Percentiles rank a stretch among this genome's conserved stretches.
These are phyloP conservation scores for Sinella curviseta DNA, from an alignment of 1,140 invertebrate species.

Conservation along the genomic window DNA sequence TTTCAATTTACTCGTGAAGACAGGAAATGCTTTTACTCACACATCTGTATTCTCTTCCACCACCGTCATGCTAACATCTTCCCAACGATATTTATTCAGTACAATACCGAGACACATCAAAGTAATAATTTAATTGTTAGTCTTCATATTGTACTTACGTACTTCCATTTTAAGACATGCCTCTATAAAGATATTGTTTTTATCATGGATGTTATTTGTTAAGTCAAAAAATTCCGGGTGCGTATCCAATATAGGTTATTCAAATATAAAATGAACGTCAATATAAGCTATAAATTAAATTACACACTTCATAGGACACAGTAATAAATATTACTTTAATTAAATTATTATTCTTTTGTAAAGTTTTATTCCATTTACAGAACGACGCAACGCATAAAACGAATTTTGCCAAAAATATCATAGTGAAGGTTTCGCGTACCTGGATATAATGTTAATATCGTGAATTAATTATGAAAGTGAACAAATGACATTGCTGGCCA, in stretches of 20 bases:
- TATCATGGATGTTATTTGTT: not conserved
- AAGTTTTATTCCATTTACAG: too few species aligned
- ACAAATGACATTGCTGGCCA: not conserved
- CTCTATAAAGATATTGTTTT: not conserved
- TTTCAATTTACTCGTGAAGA: not conserved
- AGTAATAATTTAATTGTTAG: not conserved
- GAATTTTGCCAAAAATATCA: too few species aligned
- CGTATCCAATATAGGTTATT: not conserved
- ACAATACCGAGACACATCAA: slow-evolving; percentile 3
- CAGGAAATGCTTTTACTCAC: not conserved
- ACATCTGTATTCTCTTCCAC: not conserved
- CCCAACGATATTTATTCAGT: slow-evolving; percentile 1
- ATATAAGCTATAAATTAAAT: not conserved
- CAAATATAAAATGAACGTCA: not conserved
- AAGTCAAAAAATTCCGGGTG: not conserved
- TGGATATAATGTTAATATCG: not conserved
- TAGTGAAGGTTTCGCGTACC: too few species aligned
- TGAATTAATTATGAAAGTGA: not conserved
- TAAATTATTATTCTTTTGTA: too few species aligned
- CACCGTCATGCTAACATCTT: not conserved
- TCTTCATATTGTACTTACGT: not conserved
- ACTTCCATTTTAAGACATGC: not conserved
- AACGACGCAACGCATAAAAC: too few species aligned
- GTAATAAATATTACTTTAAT: too few species aligned
- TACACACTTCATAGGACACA: too few species aligned